phyloP scores from a whole-genome alignment of 2,797 vertebrate genomes.

The Miichthys miiuy region DNA sequence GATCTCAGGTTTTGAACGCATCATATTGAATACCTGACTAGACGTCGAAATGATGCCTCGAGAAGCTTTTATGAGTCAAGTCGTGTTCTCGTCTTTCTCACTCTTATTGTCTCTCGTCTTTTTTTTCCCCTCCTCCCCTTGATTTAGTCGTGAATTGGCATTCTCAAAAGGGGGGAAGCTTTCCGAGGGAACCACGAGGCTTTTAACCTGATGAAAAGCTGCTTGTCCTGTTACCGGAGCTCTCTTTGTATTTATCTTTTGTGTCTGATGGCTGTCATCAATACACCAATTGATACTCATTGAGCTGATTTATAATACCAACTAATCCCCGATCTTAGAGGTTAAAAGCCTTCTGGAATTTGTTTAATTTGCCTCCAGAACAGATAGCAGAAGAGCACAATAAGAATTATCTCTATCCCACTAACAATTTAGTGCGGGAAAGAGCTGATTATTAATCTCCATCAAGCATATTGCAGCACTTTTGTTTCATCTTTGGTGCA shows the following conservation, averaged over 20 bases:
- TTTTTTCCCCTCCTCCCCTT: conserved; percentile 1
- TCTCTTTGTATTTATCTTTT: conserved; percentile 27
- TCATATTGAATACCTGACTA: conserved; percentile 42
- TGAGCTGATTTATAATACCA: conserved; percentile 35
- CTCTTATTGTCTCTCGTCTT: background rate
- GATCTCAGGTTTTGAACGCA: conserved; percentile 30
- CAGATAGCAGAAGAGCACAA: background rate
- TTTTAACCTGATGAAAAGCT: conserved; percentile 55
- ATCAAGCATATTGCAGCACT: background rate
- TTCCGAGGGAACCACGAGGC: conserved; percentile 19
- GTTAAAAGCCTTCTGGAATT: conserved; percentile 29
- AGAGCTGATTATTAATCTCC: background rate
- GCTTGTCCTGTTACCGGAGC: conserved; percentile 16
- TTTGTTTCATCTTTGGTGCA: background rate
- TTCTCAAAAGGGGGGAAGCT: conserved; percentile 7
- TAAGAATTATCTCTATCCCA: background rate
- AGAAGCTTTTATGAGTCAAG: conserved; percentile 8
- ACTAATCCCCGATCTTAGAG: conserved; percentile 23
- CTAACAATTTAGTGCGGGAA: background rate
- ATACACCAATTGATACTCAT: conserved; percentile 26
- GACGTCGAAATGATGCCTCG: conserved; percentile 20
- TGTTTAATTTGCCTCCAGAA: conserved; percentile 22
- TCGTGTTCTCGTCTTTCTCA: conserved; percentile 1
- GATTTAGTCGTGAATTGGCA: conserved; percentile 11
- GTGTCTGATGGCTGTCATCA: conserved; percentile 42